Base-by-base conservation (phyloP, 2,113 vertebrate genomes). In the Empidonax traillii region DNA sequence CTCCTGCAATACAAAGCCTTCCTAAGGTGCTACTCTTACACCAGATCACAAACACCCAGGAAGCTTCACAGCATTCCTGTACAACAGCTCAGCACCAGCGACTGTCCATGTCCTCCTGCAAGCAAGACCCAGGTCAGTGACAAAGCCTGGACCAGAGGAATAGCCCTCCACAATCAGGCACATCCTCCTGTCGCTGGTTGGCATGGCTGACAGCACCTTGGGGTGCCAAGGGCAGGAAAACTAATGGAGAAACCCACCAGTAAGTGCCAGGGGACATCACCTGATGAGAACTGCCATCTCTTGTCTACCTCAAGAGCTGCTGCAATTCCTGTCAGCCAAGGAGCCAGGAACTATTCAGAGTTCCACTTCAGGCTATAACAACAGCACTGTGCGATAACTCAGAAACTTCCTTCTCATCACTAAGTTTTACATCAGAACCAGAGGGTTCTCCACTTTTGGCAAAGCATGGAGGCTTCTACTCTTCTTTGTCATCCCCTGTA, bases 161-260 rank as follows among this genome's bases (percentile, higher is more conserved):
- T 17, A 71, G 46, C 35, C 46, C 53, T 31, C n/a, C 15, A 14
- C 1, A 0, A 2, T 1, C 31, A 28, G 25, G 67, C n/a, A 46
- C 65, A 49, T 8, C 18, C 33, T 65, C 28, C 12, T 0, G 0
- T 12, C 4, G 0, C 12, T 31, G 39, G 8, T 10, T 22, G 3
- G 1, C 0, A 0, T 0, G 0, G 35, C 15, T 1, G 0, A 8
- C 1, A 0, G 33, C 67, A 74, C 79, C 49, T 53, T 35, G 0
- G 31, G 14, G 20, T 55, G 56, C 43, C 59, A 10, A 31, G 44
- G 33, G 21, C 67, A 68, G n/a, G 12, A 28, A 55, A 78, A 31
- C 0, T 0, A n/a, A 56, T 0, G 3, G 35, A 59, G 44, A 53
- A 81, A 52, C 33, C 27, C 6, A 0, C 5, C 5, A 0, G 2